phyloP scores from a whole-genome alignment of 2,888 invertebrate species.

The Cenopis cana region DNA sequence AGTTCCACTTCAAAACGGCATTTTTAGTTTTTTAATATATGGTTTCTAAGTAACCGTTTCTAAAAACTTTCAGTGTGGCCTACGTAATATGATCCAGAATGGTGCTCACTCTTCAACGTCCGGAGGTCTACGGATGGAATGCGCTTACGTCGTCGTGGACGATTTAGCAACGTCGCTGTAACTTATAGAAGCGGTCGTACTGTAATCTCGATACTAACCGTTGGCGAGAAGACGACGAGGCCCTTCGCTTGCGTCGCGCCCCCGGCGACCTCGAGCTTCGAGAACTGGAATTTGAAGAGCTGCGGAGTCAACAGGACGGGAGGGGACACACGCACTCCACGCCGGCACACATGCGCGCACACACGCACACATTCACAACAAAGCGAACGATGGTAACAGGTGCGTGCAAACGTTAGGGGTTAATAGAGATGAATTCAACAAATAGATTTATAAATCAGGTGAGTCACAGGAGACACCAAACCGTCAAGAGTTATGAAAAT shows the following conservation, averaged over 20 bases:
- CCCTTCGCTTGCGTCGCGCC: conserved; percentile 73
- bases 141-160: not conserved
- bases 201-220: conserved; percentile 65
- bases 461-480: conserved; percentile 67
- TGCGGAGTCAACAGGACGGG: conserved; percentile 74
- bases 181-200: conserved; percentile 1
- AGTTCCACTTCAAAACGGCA: too few relatives aligned
- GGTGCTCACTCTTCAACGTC: not conserved
- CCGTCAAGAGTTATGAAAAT: conserved; percentile 76
- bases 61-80: too few relatives aligned
- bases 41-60: too few relatives aligned
- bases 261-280: conserved; percentile 78
- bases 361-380: conserved; percentile 47
- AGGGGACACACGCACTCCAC: conserved; percentile 56
- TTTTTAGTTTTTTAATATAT: too few relatives aligned
- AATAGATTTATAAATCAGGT: conserved; percentile 57
- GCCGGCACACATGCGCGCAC: conserved; percentile 46
- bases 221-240: conserved; percentile 78
- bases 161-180: too few relatives aligned
- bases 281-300: conserved; percentile 85
- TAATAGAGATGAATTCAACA: conserved; percentile 51
- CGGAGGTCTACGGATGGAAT: not conserved
- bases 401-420: conserved; percentile 64
- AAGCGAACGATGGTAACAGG: conserved; percentile 57
- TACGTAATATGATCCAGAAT: not conserved